Evolutionary conservation across 2,888 invertebrate species (phyloP).

Genomic region (Cybosia mesomella): DNA sequence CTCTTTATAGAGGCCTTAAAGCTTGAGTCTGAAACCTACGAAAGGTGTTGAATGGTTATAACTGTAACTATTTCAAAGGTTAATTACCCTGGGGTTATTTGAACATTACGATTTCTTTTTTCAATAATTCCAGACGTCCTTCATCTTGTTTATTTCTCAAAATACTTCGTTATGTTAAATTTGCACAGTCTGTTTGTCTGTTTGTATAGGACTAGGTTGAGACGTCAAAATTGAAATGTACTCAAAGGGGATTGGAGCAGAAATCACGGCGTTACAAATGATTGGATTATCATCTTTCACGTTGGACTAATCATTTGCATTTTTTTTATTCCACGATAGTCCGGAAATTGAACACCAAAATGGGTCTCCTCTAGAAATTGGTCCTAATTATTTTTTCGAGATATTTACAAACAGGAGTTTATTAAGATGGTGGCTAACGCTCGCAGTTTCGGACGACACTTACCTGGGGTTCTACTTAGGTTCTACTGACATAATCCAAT

Average conservation of each 20-base stretch:
- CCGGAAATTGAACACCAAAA: too few relatives aligned
- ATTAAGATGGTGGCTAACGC: too few relatives aligned
- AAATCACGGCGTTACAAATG: conserved; percentile 27
- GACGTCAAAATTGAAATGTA: conserved; percentile 30
- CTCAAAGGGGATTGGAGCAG: conserved; percentile 19
- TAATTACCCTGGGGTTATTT: neutral
- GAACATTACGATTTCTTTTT: neutral
- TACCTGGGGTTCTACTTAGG: too few relatives aligned
- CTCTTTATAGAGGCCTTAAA: neutral
- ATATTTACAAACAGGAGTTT: too few relatives aligned
- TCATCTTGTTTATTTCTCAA: conserved; percentile 30
- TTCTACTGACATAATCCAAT: too few relatives aligned
- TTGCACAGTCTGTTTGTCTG: conserved; percentile 34
- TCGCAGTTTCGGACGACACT: too few relatives aligned
- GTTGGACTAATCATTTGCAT: conserved; percentile 5
- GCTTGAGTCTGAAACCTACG: neutral
- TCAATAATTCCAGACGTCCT: neutral
- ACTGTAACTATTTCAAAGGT: neutral
- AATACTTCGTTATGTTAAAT: conserved; percentile 36
- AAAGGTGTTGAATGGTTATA: neutral
- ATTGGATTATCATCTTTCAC: conserved; percentile 26
- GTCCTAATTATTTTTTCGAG: too few relatives aligned
- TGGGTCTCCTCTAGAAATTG: too few relatives aligned
- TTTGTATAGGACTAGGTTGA: conserved; percentile 38
- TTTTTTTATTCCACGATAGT: too few relatives aligned